Base-by-base conservation (phyloP, 2,113 vertebrate genomes). In the Oryzias woworae region DNA sequence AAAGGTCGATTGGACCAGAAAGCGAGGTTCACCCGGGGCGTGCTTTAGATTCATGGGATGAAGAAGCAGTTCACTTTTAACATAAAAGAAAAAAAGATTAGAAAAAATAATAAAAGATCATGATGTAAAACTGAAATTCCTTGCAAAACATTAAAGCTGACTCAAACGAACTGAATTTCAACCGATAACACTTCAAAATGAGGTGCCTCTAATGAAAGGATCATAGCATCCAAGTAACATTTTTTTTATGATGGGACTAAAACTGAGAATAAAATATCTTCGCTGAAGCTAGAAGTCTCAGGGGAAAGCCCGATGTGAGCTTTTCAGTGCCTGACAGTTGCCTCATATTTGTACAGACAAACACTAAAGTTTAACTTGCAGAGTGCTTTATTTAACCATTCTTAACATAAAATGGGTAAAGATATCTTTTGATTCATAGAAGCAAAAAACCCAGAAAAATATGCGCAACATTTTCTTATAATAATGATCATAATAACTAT, bases 1-100 rank as follows among this genome's bases (percentile, higher is more conserved):
- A 58, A 73, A 75, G 70, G 84, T 85, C 71, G 78, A 85, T 81
- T 56, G 41, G 63, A 73, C 68, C 71, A 60, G 78, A 82, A 71
- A 73, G 68, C 12, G 52, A 62, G 56, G 76, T 46, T 76, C 73
- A 53, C 50, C 46, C 50, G 4, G 7, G 47, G 47, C 62, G 14
- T 13, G 62, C 63, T 88, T 71, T 67, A 78, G 71, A 86, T 81
- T 69, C 66, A 67, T 44, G 58, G 52, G 59, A 64, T 69, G 71
- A 61, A 78, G 54, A 71, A 63, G 51, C 28, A 53, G 66, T 70
- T 81, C 42, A 61, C 52, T 62, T 48, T 24, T 47, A 7, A 16
- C 6, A 8, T 65, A 55, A 47, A 53, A 12, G 7, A n/a, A 63
- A 58, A 49, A 69, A 36, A 62, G 36, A 36, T 36, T 36, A 28